phyloP scores from a whole-genome alignment of 2,113 vertebrate genomes.

The Trichomycterus rosablanca region DNA sequence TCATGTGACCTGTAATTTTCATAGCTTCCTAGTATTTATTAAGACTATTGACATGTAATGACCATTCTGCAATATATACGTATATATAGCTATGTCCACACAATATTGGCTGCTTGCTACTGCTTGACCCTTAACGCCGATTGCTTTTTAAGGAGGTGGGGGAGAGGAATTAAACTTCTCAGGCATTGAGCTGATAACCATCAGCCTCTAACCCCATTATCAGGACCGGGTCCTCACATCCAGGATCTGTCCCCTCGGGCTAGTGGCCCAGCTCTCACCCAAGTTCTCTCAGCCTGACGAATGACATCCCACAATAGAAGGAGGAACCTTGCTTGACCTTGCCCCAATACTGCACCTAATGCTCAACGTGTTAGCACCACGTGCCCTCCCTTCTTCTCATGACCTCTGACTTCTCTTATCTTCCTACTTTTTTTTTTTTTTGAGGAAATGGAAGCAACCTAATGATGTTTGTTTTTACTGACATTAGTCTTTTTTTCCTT shows the following conservation, averaged over 20 bases:
- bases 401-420: conserved; percentile 45
- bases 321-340: conserved; percentile 73
- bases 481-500: conserved; percentile 49
- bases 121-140: conserved; percentile 60
- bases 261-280: conserved; percentile 62
- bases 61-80: conserved; percentile 52
- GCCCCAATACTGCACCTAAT: conserved; percentile 52
- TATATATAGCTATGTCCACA: not conserved
- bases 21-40: not conserved
- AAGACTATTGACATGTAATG: not conserved
- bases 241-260: conserved; percentile 65
- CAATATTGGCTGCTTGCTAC: conserved; percentile 19
- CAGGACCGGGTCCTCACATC: conserved; percentile 65
- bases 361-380: conserved; percentile 56
- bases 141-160: conserved; percentile 54
- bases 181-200: conserved; percentile 69
- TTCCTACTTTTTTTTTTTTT: conserved; percentile 48
- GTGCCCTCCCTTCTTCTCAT: conserved; percentile 30
- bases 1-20: too few species aligned
- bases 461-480: conserved; percentile 59
- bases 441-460: conserved; percentile 56
- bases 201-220: conserved; percentile 73
- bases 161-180: conserved; percentile 65
- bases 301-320: conserved; percentile 66
- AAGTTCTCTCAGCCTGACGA: conserved; percentile 70